Evolutionary conservation across 92 coral and sea anemone genomes (phyloP).

Genomic region (Palythoa grandiflora): DNA sequence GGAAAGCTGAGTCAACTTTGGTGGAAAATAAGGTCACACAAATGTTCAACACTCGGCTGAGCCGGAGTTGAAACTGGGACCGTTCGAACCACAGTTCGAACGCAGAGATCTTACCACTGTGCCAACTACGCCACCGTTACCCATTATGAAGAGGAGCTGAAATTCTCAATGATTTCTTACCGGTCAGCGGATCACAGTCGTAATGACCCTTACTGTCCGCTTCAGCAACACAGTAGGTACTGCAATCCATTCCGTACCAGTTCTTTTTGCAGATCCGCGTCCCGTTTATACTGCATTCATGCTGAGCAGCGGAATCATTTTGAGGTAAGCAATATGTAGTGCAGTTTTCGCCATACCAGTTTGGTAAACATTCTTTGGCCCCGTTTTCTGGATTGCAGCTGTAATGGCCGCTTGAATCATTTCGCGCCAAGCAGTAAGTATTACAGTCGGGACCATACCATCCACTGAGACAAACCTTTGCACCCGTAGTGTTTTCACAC

Average conservation of each 20-base stretch:
- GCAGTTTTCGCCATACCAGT: constrained; percentile 90
- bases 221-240: constrained; percentile 40
- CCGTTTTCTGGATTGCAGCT: constrained; percentile 66
- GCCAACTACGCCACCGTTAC: too few species aligned
- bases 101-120: too few species aligned
- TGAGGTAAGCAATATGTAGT: constrained; percentile 57
- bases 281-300: constrained; percentile 58
- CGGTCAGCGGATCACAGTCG: constrained; percentile 38
- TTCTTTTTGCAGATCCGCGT: constrained; percentile 43
- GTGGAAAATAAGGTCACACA: too few species aligned
- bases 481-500: constrained; percentile 79
- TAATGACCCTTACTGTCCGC: constrained; percentile 48
- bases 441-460: constrained; percentile 69
- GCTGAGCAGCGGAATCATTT: constrained; percentile 67
- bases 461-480: constrained; percentile 61
- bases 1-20: too few species aligned
- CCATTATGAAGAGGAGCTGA: too few species aligned
- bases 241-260: constrained; percentile 61
- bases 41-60: too few species aligned
- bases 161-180: background rate
- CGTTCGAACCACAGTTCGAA: too few species aligned
- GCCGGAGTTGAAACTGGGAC: too few species aligned
- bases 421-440: constrained; percentile 52
- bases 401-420: constrained; percentile 66
- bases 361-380: constrained; percentile 65